Conservation (phyloP, 2,113 vertebrate genomes). For the Dicaeum eximium region DNA sequence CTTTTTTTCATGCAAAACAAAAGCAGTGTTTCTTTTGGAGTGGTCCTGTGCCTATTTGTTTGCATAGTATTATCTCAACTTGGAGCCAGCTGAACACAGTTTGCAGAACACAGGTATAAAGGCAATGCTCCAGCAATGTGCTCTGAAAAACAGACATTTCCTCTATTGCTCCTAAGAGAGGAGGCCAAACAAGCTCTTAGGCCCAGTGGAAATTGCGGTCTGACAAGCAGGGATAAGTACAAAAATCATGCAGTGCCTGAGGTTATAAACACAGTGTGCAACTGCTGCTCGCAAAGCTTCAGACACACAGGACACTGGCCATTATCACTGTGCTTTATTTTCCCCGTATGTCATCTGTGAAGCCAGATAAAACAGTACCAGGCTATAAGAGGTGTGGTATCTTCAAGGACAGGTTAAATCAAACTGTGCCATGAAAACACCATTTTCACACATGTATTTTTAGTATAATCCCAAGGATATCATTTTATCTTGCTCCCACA, state of each 20-base stretch:
- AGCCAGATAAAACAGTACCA: slow-evolving; percentile 38
- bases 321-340: not conserved
- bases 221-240: slow-evolving; percentile 12
- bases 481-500: slow-evolving; percentile 50
- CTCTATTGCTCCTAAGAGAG: not conserved
- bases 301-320: not conserved
- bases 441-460: slow-evolving; percentile 12
- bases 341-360: not conserved
- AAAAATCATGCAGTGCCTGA: slow-evolving; percentile 14
- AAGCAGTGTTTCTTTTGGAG: not conserved
- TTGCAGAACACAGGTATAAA: not conserved
- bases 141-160: not conserved
- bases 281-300: not conserved
- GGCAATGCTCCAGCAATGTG: not conserved
- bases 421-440: not conserved
- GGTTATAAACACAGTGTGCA: not conserved
- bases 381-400: not conserved
- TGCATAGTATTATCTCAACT: not conserved
- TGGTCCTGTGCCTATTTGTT: not conserved
- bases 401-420: slow-evolving; percentile 54
- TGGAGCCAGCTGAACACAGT: not conserved
- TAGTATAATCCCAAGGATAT: slow-evolving; percentile 23
- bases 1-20: not conserved
- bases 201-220: not conserved
- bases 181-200: not conserved